Percentiles rank a stretch among this genome's conserved stretches.
phyloP scores from a whole-genome alignment of 2,113 vertebrate species.

The Salvelinus alpinus region DNA sequence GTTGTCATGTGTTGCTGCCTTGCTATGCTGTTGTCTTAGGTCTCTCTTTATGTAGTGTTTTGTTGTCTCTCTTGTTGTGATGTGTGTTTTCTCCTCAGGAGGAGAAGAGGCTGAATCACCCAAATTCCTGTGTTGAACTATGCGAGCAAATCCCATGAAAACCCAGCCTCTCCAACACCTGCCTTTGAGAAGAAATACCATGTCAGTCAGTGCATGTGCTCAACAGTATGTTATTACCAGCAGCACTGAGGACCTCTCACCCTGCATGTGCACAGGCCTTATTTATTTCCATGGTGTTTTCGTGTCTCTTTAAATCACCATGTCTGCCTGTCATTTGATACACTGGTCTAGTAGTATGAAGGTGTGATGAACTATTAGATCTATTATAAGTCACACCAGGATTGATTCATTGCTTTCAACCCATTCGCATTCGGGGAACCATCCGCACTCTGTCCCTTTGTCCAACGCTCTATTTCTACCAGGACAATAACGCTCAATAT shows the following conservation, averaged over 20 bases:
- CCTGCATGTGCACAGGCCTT: slow-evolving; percentile 25
- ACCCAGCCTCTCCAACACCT: slow-evolving; percentile 34
- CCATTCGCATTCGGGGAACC: slow-evolving; percentile 50
- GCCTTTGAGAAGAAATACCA: slow-evolving; percentile 28
- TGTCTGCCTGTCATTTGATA: slow-evolving; percentile 24
- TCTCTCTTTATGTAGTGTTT: too few relatives aligned
- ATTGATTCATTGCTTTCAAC: slow-evolving; percentile 47
- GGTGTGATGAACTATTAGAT: slow-evolving; percentile 39
- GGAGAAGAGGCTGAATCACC: slow-evolving; percentile 39
- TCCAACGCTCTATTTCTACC: slow-evolving; percentile 47
- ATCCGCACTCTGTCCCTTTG: slow-evolving; percentile 32
- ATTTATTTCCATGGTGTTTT: slow-evolving; percentile 53
- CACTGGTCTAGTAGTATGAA: slow-evolving; percentile 17
- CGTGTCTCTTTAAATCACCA: slow-evolving; percentile 48
- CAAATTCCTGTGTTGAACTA: slow-evolving; percentile 54
- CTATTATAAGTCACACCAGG: neutral
- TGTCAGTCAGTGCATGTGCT: slow-evolving; percentile 16
- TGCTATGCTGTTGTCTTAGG: too few relatives aligned
- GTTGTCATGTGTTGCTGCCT: slow-evolving; percentile 56
- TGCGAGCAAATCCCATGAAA: slow-evolving; percentile 47
- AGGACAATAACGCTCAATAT: slow-evolving; percentile 61
- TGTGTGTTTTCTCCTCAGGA: slow-evolving; percentile 10
- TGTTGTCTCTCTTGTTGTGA: too few relatives aligned
- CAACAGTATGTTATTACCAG: slow-evolving; percentile 29
- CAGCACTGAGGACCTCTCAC: slow-evolving; percentile 34